A percentile compares a stretch with the other conserved stretches of the same genome.
Conservation (phyloP, 2,888 invertebrate species). For the Eudasyphora cyanicolor region DNA sequence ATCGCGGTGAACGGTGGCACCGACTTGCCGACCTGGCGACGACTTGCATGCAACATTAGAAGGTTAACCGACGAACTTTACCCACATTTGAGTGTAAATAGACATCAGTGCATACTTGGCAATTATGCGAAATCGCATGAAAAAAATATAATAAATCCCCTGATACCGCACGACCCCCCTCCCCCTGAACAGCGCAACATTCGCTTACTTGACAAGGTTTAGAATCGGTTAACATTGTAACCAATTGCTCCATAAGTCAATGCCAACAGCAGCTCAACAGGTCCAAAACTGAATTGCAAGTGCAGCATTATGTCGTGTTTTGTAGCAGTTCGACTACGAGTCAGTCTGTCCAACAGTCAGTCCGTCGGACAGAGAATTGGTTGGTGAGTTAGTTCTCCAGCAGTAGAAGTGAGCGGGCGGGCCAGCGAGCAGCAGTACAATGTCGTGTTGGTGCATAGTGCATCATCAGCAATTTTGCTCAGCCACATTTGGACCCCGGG, state of each 20-base stretch:
- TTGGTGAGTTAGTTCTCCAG: background rate
- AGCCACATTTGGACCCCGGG: background rate
- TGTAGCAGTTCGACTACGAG: background rate
- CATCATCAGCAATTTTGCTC: background rate
- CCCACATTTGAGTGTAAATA: slow-evolving; percentile 71
- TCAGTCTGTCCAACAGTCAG: background rate
- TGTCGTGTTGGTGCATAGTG: no score
- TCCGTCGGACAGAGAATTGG: background rate
- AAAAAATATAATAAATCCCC: background rate
- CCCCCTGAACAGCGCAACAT: background rate
- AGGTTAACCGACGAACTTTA: slow-evolving; percentile 76
- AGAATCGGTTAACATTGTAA: slow-evolving; percentile 23
- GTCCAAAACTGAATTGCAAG: background rate
- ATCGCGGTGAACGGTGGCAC: no score
- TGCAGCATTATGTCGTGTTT: slow-evolving; percentile 8
- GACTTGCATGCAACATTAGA: slow-evolving; percentile 59
- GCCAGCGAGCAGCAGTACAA: no score
- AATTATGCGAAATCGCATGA: background rate
- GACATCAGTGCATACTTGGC: background rate
- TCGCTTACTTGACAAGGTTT: slow-evolving; percentile 6
- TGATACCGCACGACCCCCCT: background rate
- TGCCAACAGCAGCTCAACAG: background rate
- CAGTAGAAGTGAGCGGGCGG: background rate
- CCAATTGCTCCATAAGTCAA: slow-evolving; percentile 34
- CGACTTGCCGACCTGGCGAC: background rate